Conservation (phyloP, 2,797 vertebrate species). For the Menidia menidia region DNA sequence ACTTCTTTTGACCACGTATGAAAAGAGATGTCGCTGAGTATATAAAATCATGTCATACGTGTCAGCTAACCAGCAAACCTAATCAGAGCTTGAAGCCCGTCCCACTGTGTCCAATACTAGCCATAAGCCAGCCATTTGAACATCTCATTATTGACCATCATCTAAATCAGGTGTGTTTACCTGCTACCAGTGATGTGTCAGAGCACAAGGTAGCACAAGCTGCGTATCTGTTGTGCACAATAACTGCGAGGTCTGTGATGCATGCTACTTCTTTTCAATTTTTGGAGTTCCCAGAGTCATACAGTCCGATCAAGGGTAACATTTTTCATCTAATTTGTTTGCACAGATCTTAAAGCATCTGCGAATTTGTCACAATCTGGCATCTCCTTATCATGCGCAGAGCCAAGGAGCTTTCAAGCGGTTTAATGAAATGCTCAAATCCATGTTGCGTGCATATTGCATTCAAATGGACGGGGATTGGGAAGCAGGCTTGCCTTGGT, state of each 20-base stretch:
- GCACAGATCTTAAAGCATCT: too few species aligned
- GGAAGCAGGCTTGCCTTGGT: not conserved
- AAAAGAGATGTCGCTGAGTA: conserved; percentile 1
- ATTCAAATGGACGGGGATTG: not conserved
- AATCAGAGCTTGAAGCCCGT: not conserved
- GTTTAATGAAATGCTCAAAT: not conserved
- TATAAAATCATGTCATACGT: conserved; percentile 1
- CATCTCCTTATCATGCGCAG: too few species aligned
- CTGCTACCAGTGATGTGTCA: too few species aligned
- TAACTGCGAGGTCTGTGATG: too few species aligned
- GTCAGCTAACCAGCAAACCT: not conserved
- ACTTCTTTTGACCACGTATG: not conserved
- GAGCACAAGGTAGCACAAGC: too few species aligned
- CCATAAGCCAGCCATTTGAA: conserved; percentile 4
- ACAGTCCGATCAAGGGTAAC: too few species aligned
- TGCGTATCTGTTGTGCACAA: too few species aligned
- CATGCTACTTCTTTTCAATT: too few species aligned
- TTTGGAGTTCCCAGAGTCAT: too few species aligned
- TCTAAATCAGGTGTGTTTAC: conserved; percentile 1
- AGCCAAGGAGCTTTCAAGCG: too few species aligned
- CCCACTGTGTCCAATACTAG: conserved; percentile 8
- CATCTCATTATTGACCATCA: conserved; percentile 14
- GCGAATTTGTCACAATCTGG: too few species aligned
- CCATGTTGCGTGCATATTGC: not conserved
- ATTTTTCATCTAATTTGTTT: too few species aligned